Evolutionary conservation across 2,113 vertebrate species (phyloP).

Genomic region (Mormyrus lacerda): DNA sequence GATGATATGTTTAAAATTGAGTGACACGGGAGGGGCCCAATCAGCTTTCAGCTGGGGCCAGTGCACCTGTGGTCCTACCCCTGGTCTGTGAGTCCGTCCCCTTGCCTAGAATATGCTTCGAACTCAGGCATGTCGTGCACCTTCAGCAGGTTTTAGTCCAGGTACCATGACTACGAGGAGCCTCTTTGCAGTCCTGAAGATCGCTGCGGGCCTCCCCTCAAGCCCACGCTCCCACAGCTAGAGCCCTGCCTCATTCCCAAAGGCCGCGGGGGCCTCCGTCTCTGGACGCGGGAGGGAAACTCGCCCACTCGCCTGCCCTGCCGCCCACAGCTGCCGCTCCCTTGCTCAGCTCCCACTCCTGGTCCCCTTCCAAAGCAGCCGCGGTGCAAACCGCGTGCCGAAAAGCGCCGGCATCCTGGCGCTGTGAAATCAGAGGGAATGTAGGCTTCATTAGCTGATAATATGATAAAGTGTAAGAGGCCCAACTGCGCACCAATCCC

Average conservation of each 20-base stretch:
- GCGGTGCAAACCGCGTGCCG: too few species aligned
- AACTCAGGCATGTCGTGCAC: neutral
- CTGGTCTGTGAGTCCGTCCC: neutral
- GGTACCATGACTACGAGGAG: neutral
- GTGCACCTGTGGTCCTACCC: neutral
- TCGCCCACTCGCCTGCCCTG: neutral
- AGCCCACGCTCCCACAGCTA: neutral
- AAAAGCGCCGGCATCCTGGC: neutral
- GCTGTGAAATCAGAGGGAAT: neutral
- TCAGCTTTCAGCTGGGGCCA: neutral
- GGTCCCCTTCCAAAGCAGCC: neutral
- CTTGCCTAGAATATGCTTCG: neutral
- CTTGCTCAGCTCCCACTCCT: neutral
- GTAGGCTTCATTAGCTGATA: constrained; percentile 24
- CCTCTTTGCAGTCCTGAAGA: neutral
- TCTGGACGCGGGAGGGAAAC: neutral
- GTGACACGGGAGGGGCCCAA: neutral
- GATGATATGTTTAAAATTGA: neutral
- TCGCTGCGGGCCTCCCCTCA: neutral
- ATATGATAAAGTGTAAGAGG: constrained; percentile 6
- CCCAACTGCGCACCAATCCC: neutral
- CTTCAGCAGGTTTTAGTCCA: neutral
- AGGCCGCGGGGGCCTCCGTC: neutral
- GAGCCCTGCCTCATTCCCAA: neutral
- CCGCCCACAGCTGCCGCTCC: neutral